These are phyloP conservation scores for Hippocampus guttulatus DNA, from an alignment of 2,113 vertebrate species.

Conservation along the genomic window DNA sequence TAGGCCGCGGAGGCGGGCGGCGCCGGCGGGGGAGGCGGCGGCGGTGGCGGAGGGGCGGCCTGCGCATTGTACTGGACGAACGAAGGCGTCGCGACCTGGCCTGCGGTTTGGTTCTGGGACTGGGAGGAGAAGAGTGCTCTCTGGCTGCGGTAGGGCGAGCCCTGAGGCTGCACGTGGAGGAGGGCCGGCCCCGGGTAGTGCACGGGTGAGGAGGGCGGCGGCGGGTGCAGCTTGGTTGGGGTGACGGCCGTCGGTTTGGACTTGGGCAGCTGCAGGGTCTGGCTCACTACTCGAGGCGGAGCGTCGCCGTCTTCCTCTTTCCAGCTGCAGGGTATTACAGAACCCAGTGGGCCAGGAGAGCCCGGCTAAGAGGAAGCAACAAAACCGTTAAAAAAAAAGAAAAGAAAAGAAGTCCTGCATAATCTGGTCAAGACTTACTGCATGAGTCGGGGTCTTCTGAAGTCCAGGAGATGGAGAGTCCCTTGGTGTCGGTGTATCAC, in stretches of 20 bases:
- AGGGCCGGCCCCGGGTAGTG: constrained; percentile 63
- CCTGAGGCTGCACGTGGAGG: constrained; percentile 70
- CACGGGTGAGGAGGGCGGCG: constrained; percentile 55
- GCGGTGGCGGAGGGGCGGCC: constrained; percentile 60
- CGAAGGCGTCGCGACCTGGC: constrained; percentile 40
- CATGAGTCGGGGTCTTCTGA: constrained; percentile 67
- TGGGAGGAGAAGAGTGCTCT: constrained; percentile 66
- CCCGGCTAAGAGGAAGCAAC: constrained; percentile 51
- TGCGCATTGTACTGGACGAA: constrained; percentile 67
- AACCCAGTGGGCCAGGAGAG: constrained; percentile 55
- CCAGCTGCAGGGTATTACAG: constrained; percentile 39
- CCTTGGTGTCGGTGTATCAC: constrained; percentile 51
- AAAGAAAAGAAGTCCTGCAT: no score
- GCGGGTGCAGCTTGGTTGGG: constrained; percentile 64
- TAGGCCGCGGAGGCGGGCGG: constrained; percentile 52
- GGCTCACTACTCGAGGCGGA: constrained; percentile 51
- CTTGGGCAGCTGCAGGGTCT: constrained; percentile 48
- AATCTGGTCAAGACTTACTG: constrained; percentile 47
- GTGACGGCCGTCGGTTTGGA: constrained; percentile 64
- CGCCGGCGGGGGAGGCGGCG: constrained; percentile 65
- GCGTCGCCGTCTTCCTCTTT: constrained; percentile 70
- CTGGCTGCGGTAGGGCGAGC: constrained; percentile 71
- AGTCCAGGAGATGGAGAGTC: constrained; percentile 69
- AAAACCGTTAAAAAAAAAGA: not conserved
- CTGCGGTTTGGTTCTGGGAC: constrained; percentile 55